Conservation (phyloP, 2,888 invertebrate species). For the Tachystola acroxantha region DNA sequence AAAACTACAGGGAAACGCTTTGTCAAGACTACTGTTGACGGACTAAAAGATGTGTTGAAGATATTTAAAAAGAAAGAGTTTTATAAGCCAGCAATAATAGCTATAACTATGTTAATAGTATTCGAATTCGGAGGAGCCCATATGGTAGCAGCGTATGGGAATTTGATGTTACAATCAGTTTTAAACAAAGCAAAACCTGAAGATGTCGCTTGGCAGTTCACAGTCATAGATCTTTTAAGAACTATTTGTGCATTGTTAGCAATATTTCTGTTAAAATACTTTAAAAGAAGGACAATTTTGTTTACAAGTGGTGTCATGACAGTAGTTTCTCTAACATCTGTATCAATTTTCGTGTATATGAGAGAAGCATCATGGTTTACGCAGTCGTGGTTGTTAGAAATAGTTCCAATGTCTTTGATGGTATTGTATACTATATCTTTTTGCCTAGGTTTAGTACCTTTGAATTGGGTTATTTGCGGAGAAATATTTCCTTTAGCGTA, state of each 20-base stretch:
- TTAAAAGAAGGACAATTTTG: slow-evolving; percentile 55
- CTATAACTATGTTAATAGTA: slow-evolving; percentile 65
- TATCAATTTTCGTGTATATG: slow-evolving; percentile 61
- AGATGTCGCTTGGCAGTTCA: slow-evolving; percentile 76
- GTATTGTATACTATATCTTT: slow-evolving; percentile 59
- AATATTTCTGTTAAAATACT: slow-evolving; percentile 62
- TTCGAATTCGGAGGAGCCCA: slow-evolving; percentile 71
- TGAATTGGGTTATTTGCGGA: slow-evolving; percentile 71
- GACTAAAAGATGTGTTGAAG: slow-evolving; percentile 45
- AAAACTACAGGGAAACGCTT: slow-evolving; percentile 35
- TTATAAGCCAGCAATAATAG: slow-evolving; percentile 64
- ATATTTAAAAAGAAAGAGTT: slow-evolving; percentile 70
- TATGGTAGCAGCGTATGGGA: slow-evolving; percentile 67
- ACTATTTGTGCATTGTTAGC: slow-evolving; percentile 79
- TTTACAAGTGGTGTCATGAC: slow-evolving; percentile 62
- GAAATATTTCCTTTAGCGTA: slow-evolving; percentile 70
- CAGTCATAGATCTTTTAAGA: slow-evolving; percentile 81
- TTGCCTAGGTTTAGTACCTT: slow-evolving; percentile 62
- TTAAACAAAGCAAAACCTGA: slow-evolving; percentile 48
- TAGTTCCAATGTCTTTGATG: slow-evolving; percentile 60
- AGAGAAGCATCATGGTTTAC: slow-evolving; percentile 48
- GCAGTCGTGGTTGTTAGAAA: slow-evolving; percentile 45
- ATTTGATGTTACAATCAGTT: slow-evolving; percentile 58
- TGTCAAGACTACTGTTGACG: slow-evolving; percentile 37
- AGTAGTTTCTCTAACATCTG: slow-evolving; percentile 49